Conservation (phyloP, 2,113 vertebrate genomes). For the Callospermophilus lateralis region DNA sequence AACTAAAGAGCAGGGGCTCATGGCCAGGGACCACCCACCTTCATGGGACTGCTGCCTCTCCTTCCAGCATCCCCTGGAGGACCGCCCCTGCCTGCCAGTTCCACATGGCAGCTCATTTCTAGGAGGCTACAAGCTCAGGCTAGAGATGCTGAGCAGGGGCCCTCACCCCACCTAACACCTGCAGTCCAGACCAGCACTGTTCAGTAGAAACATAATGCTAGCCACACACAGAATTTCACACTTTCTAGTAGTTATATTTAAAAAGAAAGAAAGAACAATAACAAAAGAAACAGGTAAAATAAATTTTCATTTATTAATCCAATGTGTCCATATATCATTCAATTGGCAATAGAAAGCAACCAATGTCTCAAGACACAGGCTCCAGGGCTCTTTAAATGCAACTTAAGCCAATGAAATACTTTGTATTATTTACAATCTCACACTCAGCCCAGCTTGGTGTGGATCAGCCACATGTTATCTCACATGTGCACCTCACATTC, state of each 20-base stretch:
- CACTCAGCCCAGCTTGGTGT: no score
- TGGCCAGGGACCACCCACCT: rapidly evolving
- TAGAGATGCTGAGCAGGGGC: no score
- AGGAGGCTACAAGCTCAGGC: not conserved
- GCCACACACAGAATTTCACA: not conserved
- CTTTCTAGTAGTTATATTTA: not conserved
- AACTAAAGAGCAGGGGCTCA: not conserved
- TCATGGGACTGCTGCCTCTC: not conserved
- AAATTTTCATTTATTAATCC: not conserved
- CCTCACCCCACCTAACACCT: not conserved
- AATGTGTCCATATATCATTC: not conserved
- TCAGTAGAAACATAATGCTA: rapidly evolving
- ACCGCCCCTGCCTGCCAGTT: not conserved
- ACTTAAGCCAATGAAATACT: rapidly evolving
- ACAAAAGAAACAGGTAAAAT: not conserved
- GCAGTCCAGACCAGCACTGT: not conserved
- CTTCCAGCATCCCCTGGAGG: not conserved
- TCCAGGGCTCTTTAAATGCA: not conserved
- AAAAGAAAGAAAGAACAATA: not conserved
- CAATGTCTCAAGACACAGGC: not conserved
- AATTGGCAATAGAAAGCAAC: not conserved
- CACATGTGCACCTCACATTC: no score
- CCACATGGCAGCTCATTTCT: not conserved
- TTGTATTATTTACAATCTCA: not conserved
- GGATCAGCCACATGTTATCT: not conserved